Conservation (phyloP, 2,113 vertebrate genomes). For the Eptesicus fuscus region DNA sequence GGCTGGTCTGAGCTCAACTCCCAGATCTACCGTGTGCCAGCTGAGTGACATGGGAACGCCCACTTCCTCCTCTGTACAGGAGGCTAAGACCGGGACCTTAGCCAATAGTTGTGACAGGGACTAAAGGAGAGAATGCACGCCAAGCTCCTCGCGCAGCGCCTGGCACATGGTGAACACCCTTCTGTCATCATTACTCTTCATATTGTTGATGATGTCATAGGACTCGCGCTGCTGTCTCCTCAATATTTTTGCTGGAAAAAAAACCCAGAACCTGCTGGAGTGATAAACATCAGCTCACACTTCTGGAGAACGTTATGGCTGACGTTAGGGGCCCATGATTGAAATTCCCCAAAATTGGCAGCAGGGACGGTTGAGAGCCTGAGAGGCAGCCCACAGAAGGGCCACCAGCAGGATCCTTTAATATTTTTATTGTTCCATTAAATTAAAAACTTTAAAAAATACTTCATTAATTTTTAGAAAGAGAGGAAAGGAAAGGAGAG, state of each 20-base stretch:
- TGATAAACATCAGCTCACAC: background rate
- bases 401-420: background rate
- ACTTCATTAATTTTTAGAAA: too few species aligned
- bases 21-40: background rate
- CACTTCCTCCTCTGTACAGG: background rate
- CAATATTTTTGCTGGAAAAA: background rate
- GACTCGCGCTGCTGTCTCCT: background rate
- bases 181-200: background rate
- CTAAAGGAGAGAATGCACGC: background rate
- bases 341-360: background rate
- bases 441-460: background rate
- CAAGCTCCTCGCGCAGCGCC: background rate
- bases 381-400: background rate
- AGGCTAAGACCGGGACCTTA: background rate
- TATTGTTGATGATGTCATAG: accelerated
- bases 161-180: background rate
- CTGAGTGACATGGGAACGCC: background rate
- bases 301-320: background rate
- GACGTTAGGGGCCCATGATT: background rate
- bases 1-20: background rate
- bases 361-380: background rate
- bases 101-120: background rate
- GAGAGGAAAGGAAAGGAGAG: too few species aligned
- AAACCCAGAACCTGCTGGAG: background rate
- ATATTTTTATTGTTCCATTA: background rate